phyloP scores from a whole-genome alignment of 2,888 invertebrate species.

The Drosophila anomelani region DNA sequence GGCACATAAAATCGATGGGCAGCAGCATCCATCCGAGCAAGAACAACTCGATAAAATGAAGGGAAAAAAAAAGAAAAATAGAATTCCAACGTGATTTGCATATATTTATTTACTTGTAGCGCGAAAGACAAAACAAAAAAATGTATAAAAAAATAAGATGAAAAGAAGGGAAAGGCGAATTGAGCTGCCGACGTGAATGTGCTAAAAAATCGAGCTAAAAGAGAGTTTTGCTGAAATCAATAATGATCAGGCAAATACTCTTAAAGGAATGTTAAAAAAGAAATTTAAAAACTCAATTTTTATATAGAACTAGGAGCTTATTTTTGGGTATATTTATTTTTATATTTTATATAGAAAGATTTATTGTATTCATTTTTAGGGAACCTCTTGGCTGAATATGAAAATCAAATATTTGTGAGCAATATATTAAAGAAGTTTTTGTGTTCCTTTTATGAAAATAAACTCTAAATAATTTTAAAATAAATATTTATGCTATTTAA shows the following conservation, averaged over 20 bases:
- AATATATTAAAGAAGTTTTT: no score
- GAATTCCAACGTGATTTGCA: slow-evolving; percentile 71
- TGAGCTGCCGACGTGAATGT: slow-evolving; percentile 41
- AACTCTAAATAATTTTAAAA: no score
- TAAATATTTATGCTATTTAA: no score
- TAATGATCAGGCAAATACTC: slow-evolving; percentile 16
- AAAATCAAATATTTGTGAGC: no score
- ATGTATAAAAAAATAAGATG: not conserved
- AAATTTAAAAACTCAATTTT: no score
- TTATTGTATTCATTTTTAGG: not conserved
- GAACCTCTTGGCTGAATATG: no score
- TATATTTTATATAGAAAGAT: not conserved
- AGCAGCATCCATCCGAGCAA: slow-evolving; percentile 16
- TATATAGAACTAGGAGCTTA: no score
- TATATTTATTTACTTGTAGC: slow-evolving; percentile 65
- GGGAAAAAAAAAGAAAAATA: slow-evolving; percentile 33
- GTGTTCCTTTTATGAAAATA: no score
- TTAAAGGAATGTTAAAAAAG: not conserved
- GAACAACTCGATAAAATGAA: slow-evolving; percentile 33
- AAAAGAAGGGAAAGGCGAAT: slow-evolving; percentile 33
- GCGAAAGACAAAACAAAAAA: slow-evolving; percentile 16
- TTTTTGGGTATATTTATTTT: no score
- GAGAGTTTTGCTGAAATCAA: not conserved
- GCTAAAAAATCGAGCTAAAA: slow-evolving; percentile 23
- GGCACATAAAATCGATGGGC: slow-evolving; percentile 64